phyloP scores from a whole-genome alignment of 2,113 vertebrate genomes.

The Pseudonaja textilis region DNA sequence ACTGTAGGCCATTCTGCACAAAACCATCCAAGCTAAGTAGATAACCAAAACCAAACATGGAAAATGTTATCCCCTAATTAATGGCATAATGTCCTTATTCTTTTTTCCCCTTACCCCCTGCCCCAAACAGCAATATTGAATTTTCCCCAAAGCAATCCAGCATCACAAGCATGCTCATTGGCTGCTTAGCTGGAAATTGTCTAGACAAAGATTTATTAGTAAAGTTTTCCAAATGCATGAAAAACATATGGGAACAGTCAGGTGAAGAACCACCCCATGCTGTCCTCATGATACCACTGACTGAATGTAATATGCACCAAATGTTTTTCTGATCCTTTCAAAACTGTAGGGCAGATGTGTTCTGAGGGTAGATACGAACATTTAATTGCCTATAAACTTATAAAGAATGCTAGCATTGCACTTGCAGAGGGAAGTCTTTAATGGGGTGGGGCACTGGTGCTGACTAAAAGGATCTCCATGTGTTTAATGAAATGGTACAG shows the following conservation, averaged over 20 bases:
- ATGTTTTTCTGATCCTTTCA: background rate
- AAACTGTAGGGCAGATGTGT: background rate
- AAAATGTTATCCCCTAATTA: background rate
- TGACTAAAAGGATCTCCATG: background rate
- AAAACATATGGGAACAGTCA: background rate
- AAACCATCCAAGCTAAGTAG: background rate
- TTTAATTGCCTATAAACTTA: background rate
- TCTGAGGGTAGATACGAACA: background rate
- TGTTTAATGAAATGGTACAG: conserved; percentile 13
- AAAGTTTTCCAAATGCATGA: background rate
- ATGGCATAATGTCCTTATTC: background rate
- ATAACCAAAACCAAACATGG: background rate
- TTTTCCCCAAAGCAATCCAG: background rate
- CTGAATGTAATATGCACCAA: background rate
- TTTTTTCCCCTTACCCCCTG: background rate
- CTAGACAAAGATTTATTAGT: background rate
- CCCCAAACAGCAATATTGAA: background rate
- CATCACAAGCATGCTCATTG: background rate
- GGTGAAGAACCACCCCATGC: background rate
- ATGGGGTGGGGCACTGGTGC: background rate
- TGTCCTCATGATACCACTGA: background rate
- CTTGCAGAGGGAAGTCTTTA: background rate
- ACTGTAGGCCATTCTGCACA: background rate
- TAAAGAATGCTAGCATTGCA: background rate
- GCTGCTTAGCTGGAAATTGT: background rate